Evolutionary conservation across 2,888 invertebrate species (phyloP), one percentile per base, ranked within the genome.

Genomic region (Resseliella maxima): DNA sequence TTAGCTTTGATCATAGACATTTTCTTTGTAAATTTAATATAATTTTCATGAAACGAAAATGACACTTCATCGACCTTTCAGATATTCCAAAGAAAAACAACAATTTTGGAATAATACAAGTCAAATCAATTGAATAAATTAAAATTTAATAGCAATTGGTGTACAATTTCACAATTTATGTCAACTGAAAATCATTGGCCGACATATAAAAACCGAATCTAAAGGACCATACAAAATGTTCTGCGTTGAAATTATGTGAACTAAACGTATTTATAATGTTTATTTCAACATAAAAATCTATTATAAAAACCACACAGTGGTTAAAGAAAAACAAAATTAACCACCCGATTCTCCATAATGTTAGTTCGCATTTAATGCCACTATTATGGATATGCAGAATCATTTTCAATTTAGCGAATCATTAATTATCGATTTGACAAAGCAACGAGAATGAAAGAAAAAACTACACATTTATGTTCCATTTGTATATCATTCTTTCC

Each of bases 361-460:
- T 50, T 24, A 3, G 59, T 59, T 59, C 6, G 45, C 59, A 50
- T 59, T 59, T 59, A 59, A 59, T 59, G 59, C 18, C 50, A 50
- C 18, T 21, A 50, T 50, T 10, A 50, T 50, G 50, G 15, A 59
- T 59, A 59, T 59, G 59, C 59, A 59, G 59, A 59, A 59, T 59
- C 59, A 12, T 59, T 59, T 24, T 24, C 59, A 59, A 24, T 59
- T 59, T 27, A 24, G 59, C 24, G 59, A 59, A 59, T 59, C 59
- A 59, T 59, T 59, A n/a, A 59, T 59, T 59, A 3, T 59, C 59
- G 24, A 59, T 59, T 59, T 59, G 59, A 59, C 59, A 59, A 59
- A n/a, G 59, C 27, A 59, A 59, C 27, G 59, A 59, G 24, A 18
- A n/a, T 15, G n/a, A 59, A 59, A 59, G n/a, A 59, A 59, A 59